Conservation (phyloP, 2,113 vertebrate species). For the Vidua macroura region DNA sequence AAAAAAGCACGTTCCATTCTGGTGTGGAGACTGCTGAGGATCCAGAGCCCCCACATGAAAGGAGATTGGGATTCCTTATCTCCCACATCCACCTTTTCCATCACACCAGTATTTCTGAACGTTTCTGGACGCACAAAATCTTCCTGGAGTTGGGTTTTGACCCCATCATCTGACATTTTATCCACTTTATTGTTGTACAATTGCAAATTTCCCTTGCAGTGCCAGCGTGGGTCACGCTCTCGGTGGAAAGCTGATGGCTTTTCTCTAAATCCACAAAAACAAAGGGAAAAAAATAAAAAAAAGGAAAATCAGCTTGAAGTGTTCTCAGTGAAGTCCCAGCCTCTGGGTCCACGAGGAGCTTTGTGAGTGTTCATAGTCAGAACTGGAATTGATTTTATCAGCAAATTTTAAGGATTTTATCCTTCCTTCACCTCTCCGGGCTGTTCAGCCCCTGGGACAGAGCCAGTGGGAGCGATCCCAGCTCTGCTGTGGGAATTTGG, state of each 20-base stretch:
- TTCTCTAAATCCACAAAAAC: neutral
- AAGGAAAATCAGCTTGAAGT: neutral
- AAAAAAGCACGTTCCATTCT: neutral
- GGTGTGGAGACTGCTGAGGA: neutral
- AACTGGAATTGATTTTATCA: neutral
- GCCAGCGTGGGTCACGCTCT: neutral
- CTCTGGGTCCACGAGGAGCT: neutral
- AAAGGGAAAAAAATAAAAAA: neutral
- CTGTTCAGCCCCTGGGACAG: neutral
- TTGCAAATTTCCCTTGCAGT: neutral
- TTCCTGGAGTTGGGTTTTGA: neutral
- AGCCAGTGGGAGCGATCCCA: accelerated
- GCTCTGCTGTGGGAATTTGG: neutral
- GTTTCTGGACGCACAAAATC: neutral
- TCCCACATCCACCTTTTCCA: neutral
- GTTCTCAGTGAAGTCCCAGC: neutral
- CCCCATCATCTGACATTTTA: neutral
- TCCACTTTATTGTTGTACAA: neutral
- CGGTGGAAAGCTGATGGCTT: neutral
- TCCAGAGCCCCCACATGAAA: neutral
- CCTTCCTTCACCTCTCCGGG: neutral
- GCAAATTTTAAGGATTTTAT: neutral
- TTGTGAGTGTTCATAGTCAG: neutral
- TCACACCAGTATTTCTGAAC: neutral
- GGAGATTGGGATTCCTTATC: accelerated